Evolutionary conservation across 2,888 invertebrate species (phyloP), one percentile per base, ranked within the genome.

Genomic region (Drosophila nr. perissopoda): DNA sequence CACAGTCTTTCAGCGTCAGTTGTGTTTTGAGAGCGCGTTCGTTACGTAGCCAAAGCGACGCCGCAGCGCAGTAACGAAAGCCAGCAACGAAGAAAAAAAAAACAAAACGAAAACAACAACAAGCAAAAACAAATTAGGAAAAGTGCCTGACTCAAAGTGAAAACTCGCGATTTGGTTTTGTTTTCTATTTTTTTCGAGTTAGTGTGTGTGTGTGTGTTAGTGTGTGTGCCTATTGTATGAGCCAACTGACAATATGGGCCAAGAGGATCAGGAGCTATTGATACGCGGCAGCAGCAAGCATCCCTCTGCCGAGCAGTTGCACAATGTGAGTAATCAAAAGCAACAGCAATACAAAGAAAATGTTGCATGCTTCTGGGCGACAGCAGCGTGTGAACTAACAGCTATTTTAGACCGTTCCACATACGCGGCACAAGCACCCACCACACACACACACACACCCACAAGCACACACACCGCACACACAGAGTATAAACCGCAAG

Each of bases 241-340:
- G 33, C 33, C 31, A n/a, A 27, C 29, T n/a, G 27, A 33, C 51
- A 57, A 71, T 57, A 92, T 92, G 91, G 91, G 92, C 72, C 92
- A 92, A 81, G 91, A 92, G 85, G 92, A 92, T 90, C 91, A 92
- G 78, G 92, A 92, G 78, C 76, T 91, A 61, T 70, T 92, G 63
- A 74, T 92, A 60, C 88, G 88, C 48, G 83, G 84, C 54, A 79
- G 79, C 68, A 91, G 89, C 76, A 92, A 91, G 57, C 81, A 87
- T 66, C 74, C 89, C 31, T 91, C 91, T 6, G 86, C 89, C 36
- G 91, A 92, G 74, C 91, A 85, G 79, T 64, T 91, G 62, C 83
- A 88, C 69, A 86, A 81, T 72, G 91, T 92, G 72, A 92, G 91
- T 91, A 58, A 25, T 51, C 29, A 29, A 58, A 36, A 31, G 40